Conservation (phyloP, 37 sponge, comb jelly and placozoan genomes). For the Ianthella basta region DNA sequence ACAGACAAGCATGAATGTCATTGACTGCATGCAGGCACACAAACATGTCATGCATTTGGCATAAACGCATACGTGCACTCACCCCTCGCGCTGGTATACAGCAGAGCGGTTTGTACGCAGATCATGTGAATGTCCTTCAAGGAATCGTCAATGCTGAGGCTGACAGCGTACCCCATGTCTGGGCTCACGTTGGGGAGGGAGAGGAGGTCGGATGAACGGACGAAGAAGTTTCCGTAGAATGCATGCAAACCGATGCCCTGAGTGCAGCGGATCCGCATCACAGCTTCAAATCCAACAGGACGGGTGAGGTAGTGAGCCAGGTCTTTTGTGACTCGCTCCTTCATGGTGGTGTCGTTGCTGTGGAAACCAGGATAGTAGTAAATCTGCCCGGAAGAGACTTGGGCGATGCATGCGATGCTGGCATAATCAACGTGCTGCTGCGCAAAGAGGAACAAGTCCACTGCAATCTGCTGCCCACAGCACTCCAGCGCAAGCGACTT, state of each 20-base stretch:
- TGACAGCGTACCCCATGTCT: conserved; percentile 87
- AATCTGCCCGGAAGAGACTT: conserved; percentile 94
- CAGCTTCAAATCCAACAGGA: conserved; percentile 96
- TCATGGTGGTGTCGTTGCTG: conserved; percentile 34
- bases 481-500: conserved; percentile 95
- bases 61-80: background rate
- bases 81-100: conserved; percentile 89
- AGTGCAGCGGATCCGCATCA: conserved; percentile 95
- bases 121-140: conserved; percentile 81
- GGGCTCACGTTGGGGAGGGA: conserved; percentile 96
- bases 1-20: background rate
- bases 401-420: conserved; percentile 66
- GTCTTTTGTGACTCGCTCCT: conserved; percentile 66
- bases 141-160: conserved; percentile 90
- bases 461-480: conserved; percentile 87
- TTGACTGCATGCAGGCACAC: background rate
- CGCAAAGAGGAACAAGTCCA: conserved; percentile 90
- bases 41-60: background rate
- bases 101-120: conserved; percentile 93
- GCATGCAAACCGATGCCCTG: conserved; percentile 91
- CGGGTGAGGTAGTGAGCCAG: conserved; percentile 85
- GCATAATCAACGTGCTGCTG: conserved; percentile 9
- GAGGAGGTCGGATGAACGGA: conserved; percentile 95
- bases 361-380: conserved; percentile 89
- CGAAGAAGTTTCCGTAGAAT: conserved; percentile 98